A percentile compares a stretch with the other conserved stretches of the same genome.
Conservation (phyloP, 2,797 vertebrate species). For the Pantherophis alleghaniensis region DNA sequence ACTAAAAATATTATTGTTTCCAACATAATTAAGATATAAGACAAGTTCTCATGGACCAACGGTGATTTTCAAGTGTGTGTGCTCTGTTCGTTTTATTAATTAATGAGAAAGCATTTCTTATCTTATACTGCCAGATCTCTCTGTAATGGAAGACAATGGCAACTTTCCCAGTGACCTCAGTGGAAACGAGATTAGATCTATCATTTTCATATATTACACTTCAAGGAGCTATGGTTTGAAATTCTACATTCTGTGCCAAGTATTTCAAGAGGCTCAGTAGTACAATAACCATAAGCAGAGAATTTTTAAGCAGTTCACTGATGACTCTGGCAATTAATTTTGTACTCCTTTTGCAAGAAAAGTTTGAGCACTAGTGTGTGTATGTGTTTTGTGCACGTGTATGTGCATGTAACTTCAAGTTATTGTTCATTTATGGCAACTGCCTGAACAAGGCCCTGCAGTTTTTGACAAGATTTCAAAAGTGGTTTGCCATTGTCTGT, state of each 20-base stretch:
- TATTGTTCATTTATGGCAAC: not conserved
- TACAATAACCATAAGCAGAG: slow-evolving; percentile 54
- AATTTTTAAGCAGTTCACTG: slow-evolving; percentile 59
- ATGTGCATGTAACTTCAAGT: not conserved
- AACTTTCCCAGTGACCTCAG: slow-evolving; percentile 58
- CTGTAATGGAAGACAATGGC: slow-evolving; percentile 59
- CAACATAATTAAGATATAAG: not conserved
- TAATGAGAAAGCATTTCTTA: slow-evolving; percentile 59
- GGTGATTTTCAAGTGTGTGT: slow-evolving; percentile 47
- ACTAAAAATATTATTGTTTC: slow-evolving; percentile 40
- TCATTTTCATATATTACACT: slow-evolving; percentile 51
- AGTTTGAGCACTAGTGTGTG: slow-evolving; percentile 30
- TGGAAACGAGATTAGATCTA: slow-evolving; percentile 57
- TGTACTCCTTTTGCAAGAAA: slow-evolving; percentile 43
- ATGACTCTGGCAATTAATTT: slow-evolving; percentile 59
- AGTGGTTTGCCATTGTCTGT: not conserved
- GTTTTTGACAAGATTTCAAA: not conserved
- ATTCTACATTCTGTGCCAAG: slow-evolving; percentile 49
- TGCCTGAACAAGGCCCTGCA: not conserved
- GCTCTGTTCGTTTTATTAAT: slow-evolving; percentile 56
- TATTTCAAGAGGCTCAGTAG: slow-evolving; percentile 50
- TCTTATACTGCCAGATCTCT: slow-evolving; percentile 43
- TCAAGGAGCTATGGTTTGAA: slow-evolving; percentile 50
- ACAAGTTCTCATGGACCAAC: slow-evolving; percentile 33
- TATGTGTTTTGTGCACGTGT: not conserved